Conservation (phyloP, 2,113 vertebrate species). For the Rhynchomys soricoides region DNA sequence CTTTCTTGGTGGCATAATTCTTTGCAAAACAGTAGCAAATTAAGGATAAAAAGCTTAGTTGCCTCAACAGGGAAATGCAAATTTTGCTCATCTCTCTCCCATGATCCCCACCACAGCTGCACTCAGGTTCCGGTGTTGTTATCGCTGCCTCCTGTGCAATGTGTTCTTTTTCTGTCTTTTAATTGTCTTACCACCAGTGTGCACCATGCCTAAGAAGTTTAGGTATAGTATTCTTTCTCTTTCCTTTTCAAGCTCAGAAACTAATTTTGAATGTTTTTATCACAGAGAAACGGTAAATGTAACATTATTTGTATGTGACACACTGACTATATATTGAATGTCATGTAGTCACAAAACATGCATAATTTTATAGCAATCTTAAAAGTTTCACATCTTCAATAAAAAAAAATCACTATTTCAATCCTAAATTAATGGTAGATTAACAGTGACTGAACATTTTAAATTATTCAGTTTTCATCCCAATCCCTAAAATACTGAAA, state of each 20-base stretch:
- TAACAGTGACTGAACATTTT: conserved; percentile 11
- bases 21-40: background rate
- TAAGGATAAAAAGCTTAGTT: background rate
- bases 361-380: background rate
- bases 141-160: background rate
- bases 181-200: background rate
- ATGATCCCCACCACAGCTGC: background rate
- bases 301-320: background rate
- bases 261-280: background rate
- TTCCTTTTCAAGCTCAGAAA: background rate
- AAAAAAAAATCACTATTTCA: conserved; percentile 19
- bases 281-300: background rate
- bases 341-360: background rate
- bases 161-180: background rate
- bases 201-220: background rate
- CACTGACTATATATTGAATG: background rate
- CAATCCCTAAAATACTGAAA: background rate
- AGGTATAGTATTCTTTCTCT: background rate
- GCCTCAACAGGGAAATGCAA: too few species aligned
- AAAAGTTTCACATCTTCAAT: background rate
- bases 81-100: background rate
- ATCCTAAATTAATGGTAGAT: background rate
- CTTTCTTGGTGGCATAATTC: background rate
- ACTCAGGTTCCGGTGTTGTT: background rate
- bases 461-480: background rate